A percentile compares a stretch with the other conserved stretches of the same genome.
Evolutionary conservation across 2,113 vertebrate species (phyloP).

Genomic region (Carettochelys insculpta): DNA sequence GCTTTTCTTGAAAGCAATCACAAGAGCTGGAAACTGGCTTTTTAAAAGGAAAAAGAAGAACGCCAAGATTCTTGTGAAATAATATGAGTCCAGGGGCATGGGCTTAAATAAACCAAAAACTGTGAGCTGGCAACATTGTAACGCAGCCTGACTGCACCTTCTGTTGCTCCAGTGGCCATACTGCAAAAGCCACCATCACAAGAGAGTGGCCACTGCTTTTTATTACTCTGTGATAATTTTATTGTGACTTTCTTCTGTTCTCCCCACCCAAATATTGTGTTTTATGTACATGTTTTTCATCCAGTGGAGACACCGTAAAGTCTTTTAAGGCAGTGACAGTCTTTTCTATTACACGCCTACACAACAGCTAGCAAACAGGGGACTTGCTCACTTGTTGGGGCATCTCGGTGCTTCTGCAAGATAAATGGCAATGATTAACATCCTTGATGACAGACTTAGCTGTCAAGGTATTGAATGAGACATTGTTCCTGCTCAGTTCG

Average conservation of each 20-base stretch:
- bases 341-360: rapidly evolving
- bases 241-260: neutral
- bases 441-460: neutral
- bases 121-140: neutral
- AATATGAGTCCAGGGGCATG: neutral
- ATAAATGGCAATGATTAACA: neutral
- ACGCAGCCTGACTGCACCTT: neutral
- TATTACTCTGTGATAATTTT: neutral
- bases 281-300: neutral
- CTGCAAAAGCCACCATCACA: neutral
- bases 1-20: neutral
- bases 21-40: neutral
- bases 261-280: neutral
- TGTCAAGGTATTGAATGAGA: neutral
- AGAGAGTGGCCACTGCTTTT: neutral
- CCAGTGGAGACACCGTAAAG: neutral
- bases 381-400: rapidly evolving
- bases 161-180: neutral
- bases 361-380: rapidly evolving
- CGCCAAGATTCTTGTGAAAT: rapidly evolving
- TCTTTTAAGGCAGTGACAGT: neutral
- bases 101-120: neutral
- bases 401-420: neutral
- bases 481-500: neutral
- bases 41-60: neutral